phyloP scores from a whole-genome alignment of 2,113 vertebrate genomes.

The Epinephelus cyanopodus region DNA sequence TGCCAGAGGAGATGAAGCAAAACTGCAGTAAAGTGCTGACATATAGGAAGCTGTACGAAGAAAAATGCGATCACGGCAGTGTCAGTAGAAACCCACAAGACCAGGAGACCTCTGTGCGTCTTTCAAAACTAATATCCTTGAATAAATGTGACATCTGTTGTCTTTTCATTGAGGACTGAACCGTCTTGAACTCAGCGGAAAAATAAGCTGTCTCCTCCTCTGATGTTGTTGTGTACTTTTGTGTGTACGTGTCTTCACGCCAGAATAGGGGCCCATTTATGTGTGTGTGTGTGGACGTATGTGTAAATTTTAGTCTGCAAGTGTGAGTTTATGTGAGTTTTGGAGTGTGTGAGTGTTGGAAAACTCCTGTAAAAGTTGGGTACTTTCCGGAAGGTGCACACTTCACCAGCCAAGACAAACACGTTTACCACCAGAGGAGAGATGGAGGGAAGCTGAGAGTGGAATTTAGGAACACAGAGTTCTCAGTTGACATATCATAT shows the following conservation, averaged over 20 bases:
- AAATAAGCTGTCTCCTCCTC: conserved; percentile 38
- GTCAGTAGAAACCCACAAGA: conserved; percentile 11
- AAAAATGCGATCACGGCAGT: conserved; percentile 24
- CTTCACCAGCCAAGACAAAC: conserved; percentile 63
- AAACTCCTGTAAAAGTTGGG: conserved; percentile 62
- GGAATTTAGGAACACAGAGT: conserved; percentile 9
- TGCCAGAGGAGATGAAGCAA: conserved; percentile 21
- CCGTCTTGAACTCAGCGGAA: conserved; percentile 36
- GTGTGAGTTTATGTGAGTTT: conserved; percentile 21
- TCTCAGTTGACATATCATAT: conserved; percentile 19
- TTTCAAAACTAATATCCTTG: conserved; percentile 41
- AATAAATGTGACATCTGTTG: conserved; percentile 61
- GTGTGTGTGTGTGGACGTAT: conserved; percentile 12
- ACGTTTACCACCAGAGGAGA: conserved; percentile 39
- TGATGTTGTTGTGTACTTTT: conserved; percentile 38
- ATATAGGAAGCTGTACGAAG: neutral
- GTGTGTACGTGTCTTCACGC: conserved; percentile 7
- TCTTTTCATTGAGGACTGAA: conserved; percentile 48
- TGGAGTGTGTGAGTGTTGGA: conserved; percentile 33
- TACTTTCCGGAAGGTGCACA: conserved; percentile 51
- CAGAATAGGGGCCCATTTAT: conserved; percentile 42
- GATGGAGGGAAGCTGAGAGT: neutral
- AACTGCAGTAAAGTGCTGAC: conserved; percentile 47
- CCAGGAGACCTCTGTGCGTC: conserved; percentile 41
- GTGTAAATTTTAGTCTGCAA: conserved; percentile 15